Conservation (phyloP, 2,888 invertebrate genomes). For the Abrostola tripartita region DNA sequence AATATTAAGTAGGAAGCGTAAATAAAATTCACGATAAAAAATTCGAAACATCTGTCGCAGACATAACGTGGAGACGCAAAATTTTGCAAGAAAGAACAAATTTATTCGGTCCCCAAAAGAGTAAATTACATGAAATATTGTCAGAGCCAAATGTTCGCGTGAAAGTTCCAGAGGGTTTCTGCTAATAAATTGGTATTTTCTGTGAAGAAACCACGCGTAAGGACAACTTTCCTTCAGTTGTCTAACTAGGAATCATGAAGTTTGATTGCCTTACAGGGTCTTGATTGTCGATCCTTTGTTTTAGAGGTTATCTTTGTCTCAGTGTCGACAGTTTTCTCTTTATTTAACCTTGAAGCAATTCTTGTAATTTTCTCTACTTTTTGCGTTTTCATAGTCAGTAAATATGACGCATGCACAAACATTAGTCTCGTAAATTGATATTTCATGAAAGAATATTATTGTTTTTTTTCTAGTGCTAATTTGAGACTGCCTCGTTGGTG, state of each 20-base stretch:
- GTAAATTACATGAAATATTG: slow-evolving; percentile 84
- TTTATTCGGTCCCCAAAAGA: slow-evolving; percentile 82
- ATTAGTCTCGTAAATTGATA: too few relatives aligned
- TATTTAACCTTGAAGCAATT: background rate
- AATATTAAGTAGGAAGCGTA: slow-evolving; percentile 39
- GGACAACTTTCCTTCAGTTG: slow-evolving; percentile 38
- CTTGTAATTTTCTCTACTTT: background rate
- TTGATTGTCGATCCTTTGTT: slow-evolving; percentile 23
- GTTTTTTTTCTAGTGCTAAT: too few relatives aligned
- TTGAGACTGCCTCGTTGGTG: too few relatives aligned
- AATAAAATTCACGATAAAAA: slow-evolving; percentile 62
- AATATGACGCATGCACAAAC: too few relatives aligned
- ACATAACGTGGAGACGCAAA: slow-evolving; percentile 61
- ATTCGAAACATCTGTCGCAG: slow-evolving; percentile 72
- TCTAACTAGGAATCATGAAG: slow-evolving; percentile 27
- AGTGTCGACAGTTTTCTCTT: background rate
- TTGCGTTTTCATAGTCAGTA: too few relatives aligned
- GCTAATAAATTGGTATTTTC: slow-evolving; percentile 67
- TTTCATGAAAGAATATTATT: too few relatives aligned
- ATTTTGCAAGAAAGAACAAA: slow-evolving; percentile 64
- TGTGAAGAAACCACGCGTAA: slow-evolving; percentile 28
- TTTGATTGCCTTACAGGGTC: slow-evolving; percentile 23
- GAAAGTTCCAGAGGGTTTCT: slow-evolving; percentile 57
- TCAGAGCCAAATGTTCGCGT: slow-evolving; percentile 71
- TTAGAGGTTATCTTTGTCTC: background rate